Base-by-base conservation (phyloP, 2,113 vertebrate species). In the Sinocyclocheilus rhinocerous region DNA sequence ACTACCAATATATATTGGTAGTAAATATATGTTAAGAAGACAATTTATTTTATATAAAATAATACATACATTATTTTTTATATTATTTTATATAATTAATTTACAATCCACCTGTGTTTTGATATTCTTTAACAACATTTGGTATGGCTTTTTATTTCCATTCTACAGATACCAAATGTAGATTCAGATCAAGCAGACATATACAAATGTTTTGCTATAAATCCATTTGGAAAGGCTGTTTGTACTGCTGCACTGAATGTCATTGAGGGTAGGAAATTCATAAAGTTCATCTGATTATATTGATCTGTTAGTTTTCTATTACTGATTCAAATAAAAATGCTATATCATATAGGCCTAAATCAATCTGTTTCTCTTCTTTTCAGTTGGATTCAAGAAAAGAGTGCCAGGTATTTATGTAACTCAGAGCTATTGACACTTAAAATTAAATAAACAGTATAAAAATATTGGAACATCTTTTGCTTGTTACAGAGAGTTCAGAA, bases 121-220 rank as follows among this genome's bases (percentile, higher is more conserved):
- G 4, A 0, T 59, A 67, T 22, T 26, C 29, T 16, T 57, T 59
- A 5, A 69, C 10, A 22, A 29, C 57, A 45, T 84, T 33, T 75
- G 65, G 3, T 57, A n/a, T 29, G 13, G 22, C 48, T 78, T 84
- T 33, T 73, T 84, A 45, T 29, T 77, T 7, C 26, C 24, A 26
- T 59, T 88, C 9, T 61, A 33, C 89, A 99, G 97, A 93, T 99
- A 85, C 90, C 81, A 3, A 90, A 90, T 72, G 89, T 96, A 59
- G 95, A 89, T 0, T 3, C 76, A 0, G 92, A 93, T 1, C 94
- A 97, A 90, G 94, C 94, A 0, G 97, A 96, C 63, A 80, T 93
- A 76, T 98, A 97, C 89, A 96, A 92, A 87, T 98, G 96, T 89
- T 81, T 65, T 6, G 97, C 94, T 4, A 91, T 93, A 77, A 99